Evolutionary conservation across 2,888 invertebrate species (phyloP), one percentile per base, ranked within the genome.

Genomic region (Drosophila paramelanica): DNA sequence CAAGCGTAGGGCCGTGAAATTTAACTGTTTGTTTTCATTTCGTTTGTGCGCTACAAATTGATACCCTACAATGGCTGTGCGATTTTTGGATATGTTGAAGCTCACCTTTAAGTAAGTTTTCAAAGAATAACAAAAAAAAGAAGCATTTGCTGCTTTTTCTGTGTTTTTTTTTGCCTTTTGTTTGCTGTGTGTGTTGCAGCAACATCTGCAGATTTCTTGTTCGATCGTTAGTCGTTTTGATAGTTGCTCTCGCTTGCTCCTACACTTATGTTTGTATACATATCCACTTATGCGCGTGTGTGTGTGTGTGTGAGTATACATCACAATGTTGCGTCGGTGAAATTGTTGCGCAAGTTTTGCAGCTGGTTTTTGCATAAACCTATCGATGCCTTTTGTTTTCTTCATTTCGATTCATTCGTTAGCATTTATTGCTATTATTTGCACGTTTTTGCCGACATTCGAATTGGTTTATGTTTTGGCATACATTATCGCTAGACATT

Each of bases 91-190:
- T 80, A 79, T 91, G 72, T 13, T 90, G 4, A 91, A 89, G 60
- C 76, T 90, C 79, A 90, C 89, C 81, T 88, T 89, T 77, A 91
- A 84, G 90, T 90, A 72, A 90, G 91, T 91, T 75, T 60, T 51
- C 33, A 31, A 42, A 27, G 50, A 53, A 49, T 52, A 56, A 31
- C 46, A 57, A 65, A 46, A 52, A 17, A 20, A 58, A 43, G 53
- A 23, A 10, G 23, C 14, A 52, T 52, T 62, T 31, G 31, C 31
- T 31, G 31, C 31, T 31, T 31, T 31, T 31, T 31, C 31, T 31
- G 31, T 31, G 31, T 31, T 31, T 31, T 31, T 62, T 67, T 57
- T 53, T 57, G 41, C 59, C 60, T 70, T n/a, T n/a, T n/a, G n/a
- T n/a, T n/a, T n/a, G n/a, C 62, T 70, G 65, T 46, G 13, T 66